Base-by-base conservation (phyloP, 2,888 invertebrate species). In the Phaonia tiefii region DNA sequence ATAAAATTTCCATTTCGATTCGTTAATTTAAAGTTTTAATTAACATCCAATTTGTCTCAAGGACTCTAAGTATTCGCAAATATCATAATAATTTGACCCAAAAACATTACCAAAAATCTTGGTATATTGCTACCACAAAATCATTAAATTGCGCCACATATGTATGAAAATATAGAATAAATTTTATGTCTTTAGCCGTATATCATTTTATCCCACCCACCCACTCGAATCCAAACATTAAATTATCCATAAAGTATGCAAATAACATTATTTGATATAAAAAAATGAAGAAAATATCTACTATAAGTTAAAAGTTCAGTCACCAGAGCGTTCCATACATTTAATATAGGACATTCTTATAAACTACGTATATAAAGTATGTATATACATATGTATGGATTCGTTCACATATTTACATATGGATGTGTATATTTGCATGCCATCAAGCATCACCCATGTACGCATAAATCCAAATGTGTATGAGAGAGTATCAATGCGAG, bases 211-310 rank as follows among this genome's bases (percentile, higher is more conserved):
- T 54, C 13, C 25, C 54, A 13, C 13, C 11, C 44, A 8, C 25
- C 13, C 25, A 54, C 25, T 15, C 22, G 22, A 25, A 25, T 54
- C 20, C 54, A 10, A 25, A 7, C 20, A 25, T 54, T 20, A 54
- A 54, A 54, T 54, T 54, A 25, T 54, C 54, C 54, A 54, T 54
- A 54, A 54, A 22, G 54, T 54, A 54, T 54, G 54, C 54, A 54
- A 54, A 54, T 54, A 54, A 22, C 13, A 54, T 54, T 54, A 25
- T 54, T 54, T 54, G 54, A 25, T 22, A 54, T 22, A 7, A 54
- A 49, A 17, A 49, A 49, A 4, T 17, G 17, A 8, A 1, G 20
- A 51, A 20, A 51, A 17, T 15, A 46, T 15, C 1, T 15, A 46
- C 46, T 13, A 15, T 15, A 46, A 5, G 10, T 49, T 20, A 49